A percentile compares a stretch with the other conserved stretches of the same genome.
Evolutionary conservation across 2,888 invertebrate genomes (phyloP).

Genomic region (Pogonocherus hispidulus): DNA sequence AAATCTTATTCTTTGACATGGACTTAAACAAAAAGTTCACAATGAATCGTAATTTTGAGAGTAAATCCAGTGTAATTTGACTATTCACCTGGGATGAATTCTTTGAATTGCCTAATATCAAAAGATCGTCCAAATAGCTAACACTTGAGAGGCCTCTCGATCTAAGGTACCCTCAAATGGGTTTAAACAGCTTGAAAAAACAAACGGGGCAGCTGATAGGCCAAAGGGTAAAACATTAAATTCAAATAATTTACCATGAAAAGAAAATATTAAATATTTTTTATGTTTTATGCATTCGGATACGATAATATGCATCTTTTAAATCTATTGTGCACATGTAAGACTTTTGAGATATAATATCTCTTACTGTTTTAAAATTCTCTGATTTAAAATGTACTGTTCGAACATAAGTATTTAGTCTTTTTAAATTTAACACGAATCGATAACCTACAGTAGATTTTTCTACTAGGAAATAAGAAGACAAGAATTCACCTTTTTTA

Average conservation of each 20-base stretch:
- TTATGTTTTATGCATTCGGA: conserved; percentile 11
- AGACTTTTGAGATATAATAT: not conserved
- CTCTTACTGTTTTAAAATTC: not conserved
- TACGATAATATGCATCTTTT: conserved; percentile 20
- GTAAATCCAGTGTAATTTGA: not conserved
- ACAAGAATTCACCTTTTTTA: not conserved
- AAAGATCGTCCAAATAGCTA: not conserved
- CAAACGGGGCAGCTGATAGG: not conserved
- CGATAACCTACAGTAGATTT: not conserved
- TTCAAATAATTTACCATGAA: conserved; percentile 11
- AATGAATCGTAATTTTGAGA: not conserved
- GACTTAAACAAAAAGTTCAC: not conserved
- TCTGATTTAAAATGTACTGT: not conserved
- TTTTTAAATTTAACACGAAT: not conserved
- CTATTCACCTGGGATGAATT: not conserved
- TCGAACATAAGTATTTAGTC: not conserved
- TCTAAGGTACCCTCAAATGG: conserved; percentile 12
- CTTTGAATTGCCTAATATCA: not conserved
- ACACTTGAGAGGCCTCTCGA: not conserved
- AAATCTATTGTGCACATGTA: conserved; percentile 8
- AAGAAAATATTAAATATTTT: conserved; percentile 24
- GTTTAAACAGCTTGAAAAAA: conserved; percentile 26
- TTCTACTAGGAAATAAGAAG: conserved; percentile 1
- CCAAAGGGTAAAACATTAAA: conserved; percentile 28
- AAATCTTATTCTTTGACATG: not conserved